Base-by-base conservation (phyloP, 2,113 vertebrate species). In the Prochilodus magdalenae region DNA sequence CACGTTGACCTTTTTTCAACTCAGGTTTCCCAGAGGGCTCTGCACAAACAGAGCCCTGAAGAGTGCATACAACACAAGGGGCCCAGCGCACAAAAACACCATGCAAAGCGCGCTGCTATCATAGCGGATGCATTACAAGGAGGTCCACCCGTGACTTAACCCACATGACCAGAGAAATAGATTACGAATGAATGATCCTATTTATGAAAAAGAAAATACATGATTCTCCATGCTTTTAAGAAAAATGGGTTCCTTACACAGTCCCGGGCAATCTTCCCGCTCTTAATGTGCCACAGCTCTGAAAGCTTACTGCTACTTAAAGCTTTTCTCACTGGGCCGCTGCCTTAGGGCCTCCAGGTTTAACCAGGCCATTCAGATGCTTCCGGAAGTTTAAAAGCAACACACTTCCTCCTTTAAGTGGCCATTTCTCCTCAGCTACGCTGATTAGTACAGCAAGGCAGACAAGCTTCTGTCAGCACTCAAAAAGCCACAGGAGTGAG, bases 291-390 rank as follows among this genome's bases (percentile, higher is more conserved):
- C 59, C 63, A 22, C 73, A 63, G 26, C 72, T 67, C 53, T 77
- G 59, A 84, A 84, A 86, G 70, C 78, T 81, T 77, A 59, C 59
- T 67, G 75, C 60, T 69, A 84, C 82, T 81, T 74, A 84, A 60
- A 69, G 73, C 76, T 79, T 79, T 79, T 83, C 74, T 80, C 73
- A 15, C 71, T 65, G 77, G 66, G 27, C 53, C 59, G 26, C 30
- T 71, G 75, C 74, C 60, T 74, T 36, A 70, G 74, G 69, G 74
- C 51, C 49, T 33, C 15, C 16, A 53, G 62, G 36, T 51, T 84
- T 77, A 81, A 78, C 66, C 65, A 80, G 60, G 67, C 79, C 83
- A 73, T 60, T 53, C 74, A 60, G 60, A 82, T 47, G 36, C 82
- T 79, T 84, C 79, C 67, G 63, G 79, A 75, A 60, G 62, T 77